Evolutionary conservation across 2,113 vertebrate genomes (phyloP).

Genomic region (Chamaetylas fuelleborni): DNA sequence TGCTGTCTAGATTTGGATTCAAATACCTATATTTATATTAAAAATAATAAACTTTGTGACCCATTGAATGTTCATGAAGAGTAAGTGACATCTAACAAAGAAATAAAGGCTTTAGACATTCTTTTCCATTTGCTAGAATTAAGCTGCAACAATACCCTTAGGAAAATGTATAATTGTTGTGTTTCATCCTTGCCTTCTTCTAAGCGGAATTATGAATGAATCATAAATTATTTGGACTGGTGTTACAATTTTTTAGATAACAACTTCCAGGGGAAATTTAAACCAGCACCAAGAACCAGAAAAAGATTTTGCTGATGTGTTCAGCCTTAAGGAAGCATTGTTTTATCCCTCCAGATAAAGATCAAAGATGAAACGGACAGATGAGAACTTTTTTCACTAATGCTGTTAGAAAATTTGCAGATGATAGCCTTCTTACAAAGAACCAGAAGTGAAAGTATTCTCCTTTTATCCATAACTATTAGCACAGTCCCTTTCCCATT

Average conservation of each 20-base stretch:
- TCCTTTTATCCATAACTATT: background rate
- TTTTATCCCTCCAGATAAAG: background rate
- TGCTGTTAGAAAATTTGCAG: background rate
- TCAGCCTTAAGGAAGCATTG: background rate
- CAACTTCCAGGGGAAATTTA: background rate
- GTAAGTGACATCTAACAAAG: background rate
- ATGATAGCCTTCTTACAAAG: background rate
- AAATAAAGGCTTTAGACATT: background rate
- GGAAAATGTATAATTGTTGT: background rate
- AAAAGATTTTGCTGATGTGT: background rate
- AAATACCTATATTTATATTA: background rate
- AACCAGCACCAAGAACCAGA: background rate
- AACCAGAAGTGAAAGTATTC: background rate
- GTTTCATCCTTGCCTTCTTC: background rate
- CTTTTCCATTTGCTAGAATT: background rate
- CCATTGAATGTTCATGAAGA: background rate
- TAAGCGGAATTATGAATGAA: background rate
- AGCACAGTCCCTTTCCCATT: rapidly evolving
- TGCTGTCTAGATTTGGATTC: background rate
- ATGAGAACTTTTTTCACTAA: background rate
- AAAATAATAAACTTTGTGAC: background rate
- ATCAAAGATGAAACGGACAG: background rate
- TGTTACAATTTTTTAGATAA: background rate
- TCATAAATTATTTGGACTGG: background rate
- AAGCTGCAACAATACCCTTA: background rate